Conservation (phyloP, 2,113 vertebrate genomes). For the Furnarius figulus region DNA sequence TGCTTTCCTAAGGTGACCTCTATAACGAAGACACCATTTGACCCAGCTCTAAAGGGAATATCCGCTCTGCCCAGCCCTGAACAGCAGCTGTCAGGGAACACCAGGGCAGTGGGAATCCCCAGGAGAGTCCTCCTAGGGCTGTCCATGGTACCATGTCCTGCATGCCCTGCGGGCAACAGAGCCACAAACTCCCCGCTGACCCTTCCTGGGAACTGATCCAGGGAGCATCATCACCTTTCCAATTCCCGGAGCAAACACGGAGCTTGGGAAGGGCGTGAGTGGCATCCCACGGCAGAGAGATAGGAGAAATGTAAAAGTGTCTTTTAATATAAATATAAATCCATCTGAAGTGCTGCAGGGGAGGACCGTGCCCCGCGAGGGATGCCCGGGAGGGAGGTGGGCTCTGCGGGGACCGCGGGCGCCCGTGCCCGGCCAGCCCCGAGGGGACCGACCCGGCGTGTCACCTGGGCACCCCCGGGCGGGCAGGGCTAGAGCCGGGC, state of each 20-base stretch:
- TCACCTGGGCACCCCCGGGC: not conserved
- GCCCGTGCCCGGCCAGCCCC: not conserved
- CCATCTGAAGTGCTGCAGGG: constrained; percentile 67
- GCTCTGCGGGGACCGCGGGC: rapidly evolving
- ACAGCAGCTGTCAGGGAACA: not conserved
- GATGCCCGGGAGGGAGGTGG: not conserved
- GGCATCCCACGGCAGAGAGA: not conserved
- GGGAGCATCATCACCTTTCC: not conserved
- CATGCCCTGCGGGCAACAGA: rapidly evolving
- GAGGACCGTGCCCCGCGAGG: not conserved
- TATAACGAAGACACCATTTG: not conserved
- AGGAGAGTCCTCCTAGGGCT: not conserved
- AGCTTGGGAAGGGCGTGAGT: not conserved
- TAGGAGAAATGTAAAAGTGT: constrained; percentile 57
- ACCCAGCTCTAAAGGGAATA: not conserved
- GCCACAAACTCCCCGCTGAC: not conserved
- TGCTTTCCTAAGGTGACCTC: not conserved
- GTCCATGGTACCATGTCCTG: too few species aligned
- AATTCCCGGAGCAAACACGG: not conserved
- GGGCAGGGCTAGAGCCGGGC: constrained; percentile 36
- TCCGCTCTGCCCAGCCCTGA: not conserved
- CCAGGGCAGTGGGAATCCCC: not conserved
- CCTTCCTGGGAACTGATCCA: not conserved
- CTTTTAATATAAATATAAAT: constrained; percentile 80
- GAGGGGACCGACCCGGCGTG: rapidly evolving